Evolutionary conservation across 2,113 vertebrate species (phyloP), one percentile per base, ranked within the genome.

Genomic region (Uria aalge): DNA sequence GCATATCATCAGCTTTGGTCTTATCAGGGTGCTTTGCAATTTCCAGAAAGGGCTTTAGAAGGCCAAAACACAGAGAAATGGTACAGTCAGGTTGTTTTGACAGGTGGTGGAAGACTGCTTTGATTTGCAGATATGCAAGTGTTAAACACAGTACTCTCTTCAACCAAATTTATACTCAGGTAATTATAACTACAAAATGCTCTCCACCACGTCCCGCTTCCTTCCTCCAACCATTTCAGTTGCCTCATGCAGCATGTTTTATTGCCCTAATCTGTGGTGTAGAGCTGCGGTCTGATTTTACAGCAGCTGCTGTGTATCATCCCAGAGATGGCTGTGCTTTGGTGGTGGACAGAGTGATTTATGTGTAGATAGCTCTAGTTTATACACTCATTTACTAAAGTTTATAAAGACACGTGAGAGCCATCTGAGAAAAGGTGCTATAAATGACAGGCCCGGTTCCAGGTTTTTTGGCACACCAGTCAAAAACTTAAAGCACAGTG

Each of bases 321-420:
- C 81, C 29, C 81, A 92, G 91, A 87, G 83, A 88, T 89, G 40
- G 41, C n/a, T 91, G 91, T 92, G 55, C 84, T 94, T 91, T 34
- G 48, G 26, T 77, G 68, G 71, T 88, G 81, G 71, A 68, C 84
- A 75, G 62, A 62, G 80, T 96, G 96, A 95, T 97, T 94, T 95
- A 78, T 79, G 47, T 77, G 48, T 62, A 38, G 47, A 88, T 55
- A 78, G 47, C 50, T 53, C 34, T 45, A 78, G 74, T 77, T 87
- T 52, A 95, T 96, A 91, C 48, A 78, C 68, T 95, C 66, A 76
- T 95, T 94, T 95, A 47, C 92, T 73, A 11, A 84, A 92, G 77
- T 95, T 95, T 95, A 92, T 95, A 95, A 87, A 95, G 88, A 92
- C 48, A 34, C n/a, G 48, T 94, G 62, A 94, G 73, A 96, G 56